Evolutionary conservation across 2,797 vertebrate species (phyloP), one percentile per base, ranked within the genome.

Genomic region (Clarias laeviceps): DNA sequence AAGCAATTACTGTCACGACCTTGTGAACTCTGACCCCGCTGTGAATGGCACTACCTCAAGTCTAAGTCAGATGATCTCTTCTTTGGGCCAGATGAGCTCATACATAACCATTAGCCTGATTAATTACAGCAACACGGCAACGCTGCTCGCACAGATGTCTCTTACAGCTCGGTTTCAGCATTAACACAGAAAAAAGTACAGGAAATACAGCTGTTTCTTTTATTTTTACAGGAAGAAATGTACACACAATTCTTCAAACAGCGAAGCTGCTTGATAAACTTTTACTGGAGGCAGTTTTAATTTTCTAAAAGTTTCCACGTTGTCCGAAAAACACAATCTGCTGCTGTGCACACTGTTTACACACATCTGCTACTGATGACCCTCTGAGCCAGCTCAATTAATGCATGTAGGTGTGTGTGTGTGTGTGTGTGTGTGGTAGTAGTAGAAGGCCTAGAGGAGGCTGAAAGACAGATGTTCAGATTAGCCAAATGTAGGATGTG

Each of bases 1-100:
- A 57, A 89, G 77, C 88, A 87, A 87, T 87, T 89, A 85, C 64
- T 81, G 82, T 27, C 56, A 68, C 64, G 88, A 89, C 85, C 88
- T 81, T 56, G 54, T 76, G 54, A 87, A 83, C 88, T 70, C 68
- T 88, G 85, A 84, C 81, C 85, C 80, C 78, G 56, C 68, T 15
- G 69, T 70, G 82, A 84, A 37, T 84, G 86, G 37, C 68, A 80
- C 32, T 83, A 50, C 82, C 76, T 74, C 77, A 57, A 83, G 57
- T 65, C 74, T 24, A 61, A 82, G 20, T 79, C 65, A 62, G 57
- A 83, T 65, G 32, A 83, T 65, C 61, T 80, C 73, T 65, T 29
- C 24, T 65, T 80, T 80, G 32, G 34, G n/a, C 50, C 65, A 74
- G n/a, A 82, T 86, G 34, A 77, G 68, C 66, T 80, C 57, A 72